These are phyloP conservation scores for Corvus moneduloides DNA, from an alignment of 2,113 vertebrate genomes.

Conservation along the genomic window DNA sequence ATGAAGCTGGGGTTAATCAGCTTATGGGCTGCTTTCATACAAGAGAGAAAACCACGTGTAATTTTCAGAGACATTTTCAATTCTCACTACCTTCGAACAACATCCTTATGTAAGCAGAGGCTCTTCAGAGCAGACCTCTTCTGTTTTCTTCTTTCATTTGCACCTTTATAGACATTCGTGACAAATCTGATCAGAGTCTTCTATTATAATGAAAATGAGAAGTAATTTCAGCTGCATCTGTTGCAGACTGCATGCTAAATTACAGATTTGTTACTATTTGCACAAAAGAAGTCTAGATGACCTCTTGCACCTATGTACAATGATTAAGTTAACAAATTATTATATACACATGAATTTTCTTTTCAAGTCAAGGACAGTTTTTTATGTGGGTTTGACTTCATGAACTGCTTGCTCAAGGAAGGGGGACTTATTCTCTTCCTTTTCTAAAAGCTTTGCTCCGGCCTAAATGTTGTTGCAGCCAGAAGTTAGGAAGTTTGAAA, in stretches of 20 bases:
- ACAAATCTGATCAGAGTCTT: neutral
- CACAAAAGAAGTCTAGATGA: neutral
- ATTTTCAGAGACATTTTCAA: slow-evolving; percentile 2
- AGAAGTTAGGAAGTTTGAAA: neutral
- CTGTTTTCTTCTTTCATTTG: neutral
- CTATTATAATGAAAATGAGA: neutral
- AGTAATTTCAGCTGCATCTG: neutral
- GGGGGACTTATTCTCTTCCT: neutral
- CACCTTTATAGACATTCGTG: neutral
- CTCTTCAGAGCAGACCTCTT: neutral
- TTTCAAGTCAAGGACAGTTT: neutral
- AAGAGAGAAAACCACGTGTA: neutral
- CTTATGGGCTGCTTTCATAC: slow-evolving; percentile 18
- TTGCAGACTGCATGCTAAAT: neutral
- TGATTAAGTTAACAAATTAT: neutral
- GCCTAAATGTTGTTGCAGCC: neutral
- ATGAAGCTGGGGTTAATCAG: slow-evolving; percentile 9
- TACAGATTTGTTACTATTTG: neutral
- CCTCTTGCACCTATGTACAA: neutral
- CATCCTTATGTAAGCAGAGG: neutral
- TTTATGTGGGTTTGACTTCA: neutral
- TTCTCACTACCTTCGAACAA: neutral
- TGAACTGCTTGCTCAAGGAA: neutral
- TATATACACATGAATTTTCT: neutral
- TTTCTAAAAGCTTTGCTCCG: neutral